These are phyloP conservation scores for Lepetodrilus schrolli DNA, from an alignment of 2,888 invertebrate species.

Conservation along the genomic window DNA sequence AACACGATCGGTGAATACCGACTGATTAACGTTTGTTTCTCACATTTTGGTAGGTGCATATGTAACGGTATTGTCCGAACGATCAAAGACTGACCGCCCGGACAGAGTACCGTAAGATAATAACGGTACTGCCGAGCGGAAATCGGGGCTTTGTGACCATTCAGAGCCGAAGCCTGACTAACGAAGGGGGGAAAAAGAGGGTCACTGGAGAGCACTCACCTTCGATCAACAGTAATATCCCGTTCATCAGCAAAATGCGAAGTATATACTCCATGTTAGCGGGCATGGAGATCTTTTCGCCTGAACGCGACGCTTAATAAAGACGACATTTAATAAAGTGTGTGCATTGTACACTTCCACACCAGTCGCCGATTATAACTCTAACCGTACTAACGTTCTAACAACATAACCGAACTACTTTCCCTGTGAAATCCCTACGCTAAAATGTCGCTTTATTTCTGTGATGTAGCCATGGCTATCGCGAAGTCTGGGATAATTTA, in stretches of 20 bases:
- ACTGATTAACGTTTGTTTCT: conserved; percentile 7
- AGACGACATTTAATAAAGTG: conserved; percentile 9
- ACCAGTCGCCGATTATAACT: not conserved
- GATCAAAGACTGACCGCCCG: not conserved
- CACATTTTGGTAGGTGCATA: not conserved
- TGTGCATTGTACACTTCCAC: not conserved
- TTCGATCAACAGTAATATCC: not conserved
- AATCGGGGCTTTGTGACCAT: conserved; percentile 2
- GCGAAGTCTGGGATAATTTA: not conserved
- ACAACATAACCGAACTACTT: conserved; percentile 23
- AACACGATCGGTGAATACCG: not conserved
- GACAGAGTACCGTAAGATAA: not conserved
- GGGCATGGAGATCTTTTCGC: conserved; percentile 14
- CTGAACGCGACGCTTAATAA: not conserved
- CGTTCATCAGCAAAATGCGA: conserved; percentile 2
- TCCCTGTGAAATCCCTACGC: conserved; percentile 13
- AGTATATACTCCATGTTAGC: conserved; percentile 20
- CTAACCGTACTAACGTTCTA: conserved; percentile 16
- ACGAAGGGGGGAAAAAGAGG: not conserved
- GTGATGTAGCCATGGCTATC: not conserved
- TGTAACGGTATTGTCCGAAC: not conserved
- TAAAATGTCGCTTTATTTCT: not conserved
- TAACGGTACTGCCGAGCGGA: conserved; percentile 4
- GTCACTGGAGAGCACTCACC: conserved; percentile 12
- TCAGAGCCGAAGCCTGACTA: not conserved